Evolutionary conservation across 2,113 vertebrate genomes (phyloP), one percentile per base, ranked within the genome.

Genomic region (Prunella fulvescens): DNA sequence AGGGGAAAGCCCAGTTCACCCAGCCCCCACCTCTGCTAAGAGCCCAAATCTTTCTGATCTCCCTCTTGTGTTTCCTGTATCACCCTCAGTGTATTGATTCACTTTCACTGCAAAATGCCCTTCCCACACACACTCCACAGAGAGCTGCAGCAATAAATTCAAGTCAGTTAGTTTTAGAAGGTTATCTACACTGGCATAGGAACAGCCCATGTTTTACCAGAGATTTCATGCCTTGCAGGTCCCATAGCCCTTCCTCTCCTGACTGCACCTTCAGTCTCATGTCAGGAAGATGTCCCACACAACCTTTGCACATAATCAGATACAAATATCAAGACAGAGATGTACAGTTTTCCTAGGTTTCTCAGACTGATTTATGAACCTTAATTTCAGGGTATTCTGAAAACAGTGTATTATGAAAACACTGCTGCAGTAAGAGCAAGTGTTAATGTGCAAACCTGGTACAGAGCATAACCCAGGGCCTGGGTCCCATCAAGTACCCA

Each of bases 241-340:
- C 18, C 18, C 2, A 2, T 14, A 31, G 22, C 4, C 26, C 20
- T 78, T 58, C 37, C 14, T 7, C 9, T n/a, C 22, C 22, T 37
- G 20, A 18, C 35, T 12, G 10, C 8, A 18, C 17, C 19, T 86
- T 58, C 19, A 45, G 19, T 35, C 14, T 58, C 0, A 0, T 37
- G 25, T 56, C 48, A 71, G 60, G 13, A 56, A 11, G 31, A 25
- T 44, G 11, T 50, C 51, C 6, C 25, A 45, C 11, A 74, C 11
- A 74, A 8, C 4, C 45, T 76, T 86, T 61, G 29, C 3, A 2
- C 9, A 2, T 20, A 44, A 64, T 3, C 61, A 56, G 42, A 47
- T 15, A 65, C 26, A 88, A 65, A 73, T 42, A 22, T 8, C 48
- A 54, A 16, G 20, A 26, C 14, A 28, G 9, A 60, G 18, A 28